Percentiles rank a stretch among this genome's conserved stretches.
phyloP scores from a whole-genome alignment of 2,113 vertebrate genomes.

The Sinocyclocheilus anophthalmus region DNA sequence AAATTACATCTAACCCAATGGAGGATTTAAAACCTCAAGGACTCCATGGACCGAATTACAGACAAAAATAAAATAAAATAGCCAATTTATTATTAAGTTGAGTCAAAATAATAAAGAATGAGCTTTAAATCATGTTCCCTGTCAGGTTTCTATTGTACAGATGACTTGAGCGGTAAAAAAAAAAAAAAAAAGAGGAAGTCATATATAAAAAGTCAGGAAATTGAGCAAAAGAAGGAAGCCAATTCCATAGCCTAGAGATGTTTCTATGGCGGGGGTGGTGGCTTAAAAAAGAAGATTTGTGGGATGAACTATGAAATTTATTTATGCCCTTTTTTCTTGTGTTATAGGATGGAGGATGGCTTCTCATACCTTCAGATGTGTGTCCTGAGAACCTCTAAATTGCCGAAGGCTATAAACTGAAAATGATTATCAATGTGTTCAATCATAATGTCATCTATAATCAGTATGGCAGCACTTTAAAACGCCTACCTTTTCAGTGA shows the following conservation, averaged over 20 bases:
- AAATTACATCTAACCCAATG: background rate
- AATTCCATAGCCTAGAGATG: background rate
- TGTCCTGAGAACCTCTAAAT: background rate
- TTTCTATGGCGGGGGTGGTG: background rate
- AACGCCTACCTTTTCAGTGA: background rate
- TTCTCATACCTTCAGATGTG: background rate
- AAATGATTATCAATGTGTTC: background rate
- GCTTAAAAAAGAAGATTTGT: background rate
- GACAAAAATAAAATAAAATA: background rate
- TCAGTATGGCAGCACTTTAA: conserved; percentile 29
- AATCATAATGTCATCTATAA: conserved; percentile 21
- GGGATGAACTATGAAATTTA: background rate
- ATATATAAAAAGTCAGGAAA: background rate
- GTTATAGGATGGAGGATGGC: conserved; percentile 39
- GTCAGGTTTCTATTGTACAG: background rate
- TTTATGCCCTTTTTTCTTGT: conserved; percentile 6
- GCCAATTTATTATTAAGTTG: background rate
- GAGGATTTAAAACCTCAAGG: background rate
- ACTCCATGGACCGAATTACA: background rate
- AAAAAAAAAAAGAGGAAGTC: background rate
- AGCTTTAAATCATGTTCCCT: background rate
- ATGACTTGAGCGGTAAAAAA: background rate
- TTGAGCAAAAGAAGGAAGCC: background rate
- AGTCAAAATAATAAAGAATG: background rate
- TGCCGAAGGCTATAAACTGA: background rate